phyloP scores from a whole-genome alignment of 2,113 vertebrate genomes.

The Cebidichthys violaceus region DNA sequence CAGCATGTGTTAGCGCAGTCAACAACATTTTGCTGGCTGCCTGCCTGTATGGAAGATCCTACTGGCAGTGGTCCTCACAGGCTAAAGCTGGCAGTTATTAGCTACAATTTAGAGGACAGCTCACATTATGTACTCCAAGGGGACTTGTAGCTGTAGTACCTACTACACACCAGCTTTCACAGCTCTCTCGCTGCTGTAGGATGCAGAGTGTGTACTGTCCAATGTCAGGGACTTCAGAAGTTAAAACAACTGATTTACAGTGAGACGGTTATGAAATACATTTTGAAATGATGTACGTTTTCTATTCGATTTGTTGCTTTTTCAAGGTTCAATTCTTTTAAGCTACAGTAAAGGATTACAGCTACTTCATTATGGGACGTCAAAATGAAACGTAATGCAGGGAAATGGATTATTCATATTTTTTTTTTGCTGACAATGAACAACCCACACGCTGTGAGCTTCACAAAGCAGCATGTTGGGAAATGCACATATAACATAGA shows the following conservation, averaged over 20 bases:
- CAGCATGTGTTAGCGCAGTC: slow-evolving; percentile 78
- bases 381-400: not conserved
- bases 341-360: slow-evolving; percentile 6
- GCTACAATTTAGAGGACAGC: slow-evolving; percentile 71
- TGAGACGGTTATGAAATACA: not conserved
- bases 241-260: slow-evolving; percentile 25
- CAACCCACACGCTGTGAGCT: not conserved
- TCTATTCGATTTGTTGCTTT: not conserved
- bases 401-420: not conserved
- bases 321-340: slow-evolving; percentile 11
- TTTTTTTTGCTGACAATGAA: slow-evolving; percentile 21
- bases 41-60: slow-evolving; percentile 67
- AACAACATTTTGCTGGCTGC: slow-evolving; percentile 75
- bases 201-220: slow-evolving; percentile 17
- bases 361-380: not conserved
- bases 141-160: slow-evolving; percentile 65
- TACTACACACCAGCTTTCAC: slow-evolving; percentile 39
- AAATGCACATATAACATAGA: not conserved
- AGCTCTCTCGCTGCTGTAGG: slow-evolving; percentile 20
- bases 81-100: slow-evolving; percentile 74
- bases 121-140: slow-evolving; percentile 67
- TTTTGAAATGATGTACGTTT: not conserved
- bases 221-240: slow-evolving; percentile 22
- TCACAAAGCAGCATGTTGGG: not conserved
- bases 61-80: slow-evolving; percentile 62